Base-by-base conservation (phyloP, 2,888 invertebrate genomes). In the Tetramorium bicarinatum region DNA sequence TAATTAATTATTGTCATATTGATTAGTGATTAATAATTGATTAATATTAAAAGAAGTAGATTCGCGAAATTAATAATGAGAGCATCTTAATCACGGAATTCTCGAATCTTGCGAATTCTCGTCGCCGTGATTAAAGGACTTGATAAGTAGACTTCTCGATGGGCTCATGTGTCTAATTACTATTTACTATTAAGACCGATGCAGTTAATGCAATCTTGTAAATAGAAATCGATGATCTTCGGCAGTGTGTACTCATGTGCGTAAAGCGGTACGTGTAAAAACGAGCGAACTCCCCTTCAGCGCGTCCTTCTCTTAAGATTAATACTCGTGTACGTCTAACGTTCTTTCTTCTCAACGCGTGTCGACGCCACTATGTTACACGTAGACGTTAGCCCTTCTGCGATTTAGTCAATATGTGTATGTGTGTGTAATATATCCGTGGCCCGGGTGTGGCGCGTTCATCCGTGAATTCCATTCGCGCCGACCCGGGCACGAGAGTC, bases 81-180 rank as follows among this genome's bases (percentile, higher is more conserved):
- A 87, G 85, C 85, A 85, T 71, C 87, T 66, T 44, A 62, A 67
- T 76, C 66, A 21, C 56, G 81, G 49, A 54, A n/a, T n/a, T n/a
- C n/a, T n/a, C n/a, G n/a, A n/a, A 44, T 59, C 15, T 4, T 56
- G 34, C 21, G 18, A 21, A 47, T 34, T 47, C 7, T n/a, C 47
- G 13, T 11, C 7, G 15, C 54, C 80, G 62, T 29, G 71, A 54
- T 82, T 25, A 47, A 82, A 74, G 47, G 64, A 76, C 61, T 52
- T 47, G 72, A 74, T 76, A 81, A 47, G 47, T 75, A 52, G 47
- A 83, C 44, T 62, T 82, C 56, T 76, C 74, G 66, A 54, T 84
- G 87, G 66, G 83, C 82, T 87, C 67, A 74, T 83, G 82, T 87
- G 66, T 87, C 21, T 84, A 79, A 87, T 87, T 84, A 54, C 25